A percentile compares a stretch with the other conserved stretches of the same genome.
These are phyloP conservation scores for Eremobia ochroleuca DNA, from an alignment of 2,888 invertebrate species.

Conservation along the genomic window DNA sequence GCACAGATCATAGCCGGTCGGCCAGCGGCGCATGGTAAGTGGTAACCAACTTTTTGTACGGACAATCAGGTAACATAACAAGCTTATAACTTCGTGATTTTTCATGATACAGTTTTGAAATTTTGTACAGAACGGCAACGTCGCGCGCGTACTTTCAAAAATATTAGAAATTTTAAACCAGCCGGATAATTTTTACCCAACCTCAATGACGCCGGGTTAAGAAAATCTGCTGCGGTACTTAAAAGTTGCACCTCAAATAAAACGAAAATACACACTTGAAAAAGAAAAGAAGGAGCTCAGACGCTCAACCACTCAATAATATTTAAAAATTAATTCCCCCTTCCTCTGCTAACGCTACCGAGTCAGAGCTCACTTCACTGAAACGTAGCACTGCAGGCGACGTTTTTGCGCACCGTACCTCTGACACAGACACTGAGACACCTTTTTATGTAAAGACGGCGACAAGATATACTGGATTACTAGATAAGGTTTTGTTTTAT, in stretches of 20 bases:
- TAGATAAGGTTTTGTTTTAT: slow-evolving; percentile 33
- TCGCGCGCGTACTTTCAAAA: too few species aligned
- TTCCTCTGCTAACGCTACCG: slow-evolving; percentile 73
- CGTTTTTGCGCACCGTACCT: slow-evolving; percentile 86
- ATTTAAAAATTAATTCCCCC: slow-evolving; percentile 28
- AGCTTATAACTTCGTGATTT: too few species aligned
- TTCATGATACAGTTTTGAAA: too few species aligned
- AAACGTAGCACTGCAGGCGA: slow-evolving; percentile 83
- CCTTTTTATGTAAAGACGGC: slow-evolving; percentile 83
- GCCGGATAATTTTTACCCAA: too few species aligned
- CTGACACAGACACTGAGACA: slow-evolving; percentile 79
- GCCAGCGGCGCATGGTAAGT: too few species aligned
- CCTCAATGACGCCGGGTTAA: too few species aligned
- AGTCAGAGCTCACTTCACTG: slow-evolving; percentile 81
- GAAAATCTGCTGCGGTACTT: neutral
- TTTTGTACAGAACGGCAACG: too few species aligned
- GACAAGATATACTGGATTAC: slow-evolving; percentile 34
- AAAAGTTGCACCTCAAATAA: neutral
- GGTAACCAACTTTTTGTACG: too few species aligned
- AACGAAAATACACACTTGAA: neutral
- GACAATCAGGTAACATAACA: too few species aligned
- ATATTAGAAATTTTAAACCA: too few species aligned
- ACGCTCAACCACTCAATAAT: slow-evolving; percentile 24
- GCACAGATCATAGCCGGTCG: too few species aligned
- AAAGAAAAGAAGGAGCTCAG: neutral